phyloP scores from a whole-genome alignment of 2,797 vertebrate species.

The Oryzias dopingdopingensis region DNA sequence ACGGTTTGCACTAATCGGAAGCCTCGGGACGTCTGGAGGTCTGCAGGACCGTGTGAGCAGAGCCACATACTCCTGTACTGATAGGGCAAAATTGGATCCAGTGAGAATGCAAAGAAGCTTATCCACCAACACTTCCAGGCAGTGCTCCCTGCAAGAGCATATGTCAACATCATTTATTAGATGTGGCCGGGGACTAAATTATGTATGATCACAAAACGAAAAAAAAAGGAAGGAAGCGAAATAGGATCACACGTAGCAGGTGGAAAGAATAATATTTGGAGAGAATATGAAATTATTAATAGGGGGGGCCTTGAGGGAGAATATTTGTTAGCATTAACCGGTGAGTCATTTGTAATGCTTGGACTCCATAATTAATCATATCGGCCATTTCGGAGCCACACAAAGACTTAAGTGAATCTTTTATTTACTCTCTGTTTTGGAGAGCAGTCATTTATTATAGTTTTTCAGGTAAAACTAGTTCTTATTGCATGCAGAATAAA shows the following conservation, averaged over 20 bases:
- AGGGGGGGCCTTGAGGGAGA: constrained; percentile 76
- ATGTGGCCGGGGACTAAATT: constrained; percentile 85
- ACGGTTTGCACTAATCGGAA: constrained; percentile 76
- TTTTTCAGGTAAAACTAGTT: constrained; percentile 22
- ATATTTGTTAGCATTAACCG: constrained; percentile 83
- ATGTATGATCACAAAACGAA: constrained; percentile 83
- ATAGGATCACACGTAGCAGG: constrained; percentile 77
- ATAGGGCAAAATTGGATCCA: constrained; percentile 85
- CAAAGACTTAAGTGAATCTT: constrained; percentile 72
- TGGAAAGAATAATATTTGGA: constrained; percentile 82
- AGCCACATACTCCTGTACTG: constrained; percentile 77
- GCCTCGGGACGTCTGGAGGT: constrained; percentile 76
- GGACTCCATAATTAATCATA: constrained; percentile 78
- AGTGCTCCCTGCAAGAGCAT: constrained; percentile 81
- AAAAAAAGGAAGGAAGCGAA: constrained; percentile 19
- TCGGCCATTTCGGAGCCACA: constrained; percentile 70
- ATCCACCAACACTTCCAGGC: constrained; percentile 82
- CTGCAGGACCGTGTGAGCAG: constrained; percentile 76
- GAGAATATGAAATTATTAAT: constrained; percentile 84
- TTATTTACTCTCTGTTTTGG: constrained; percentile 42
- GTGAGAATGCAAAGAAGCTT: constrained; percentile 84
- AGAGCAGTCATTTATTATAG: constrained; percentile 25
- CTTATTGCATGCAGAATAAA: constrained; percentile 25
- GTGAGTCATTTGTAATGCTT: constrained; percentile 74
- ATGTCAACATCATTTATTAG: constrained; percentile 87